phyloP scores from a whole-genome alignment of 53 echinoderm and acorn worm species.

The Zoroaster sp. region DNA sequence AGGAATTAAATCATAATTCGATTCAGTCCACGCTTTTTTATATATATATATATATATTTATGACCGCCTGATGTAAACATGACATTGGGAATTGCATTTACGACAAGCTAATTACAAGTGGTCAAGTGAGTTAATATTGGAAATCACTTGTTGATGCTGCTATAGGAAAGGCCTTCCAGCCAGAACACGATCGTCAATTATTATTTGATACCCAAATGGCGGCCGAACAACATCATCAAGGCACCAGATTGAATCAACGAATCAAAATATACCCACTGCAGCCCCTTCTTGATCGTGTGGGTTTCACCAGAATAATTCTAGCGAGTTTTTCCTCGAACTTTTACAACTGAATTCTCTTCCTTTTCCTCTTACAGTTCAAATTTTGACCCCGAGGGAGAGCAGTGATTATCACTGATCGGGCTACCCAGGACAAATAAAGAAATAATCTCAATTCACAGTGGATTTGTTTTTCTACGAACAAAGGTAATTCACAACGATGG shows the following conservation, averaged over 20 bases:
- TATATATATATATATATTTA: neutral
- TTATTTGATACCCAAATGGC: neutral
- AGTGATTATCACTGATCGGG: too few relatives aligned
- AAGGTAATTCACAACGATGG: too few relatives aligned
- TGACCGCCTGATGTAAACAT: slow-evolving; percentile 1
- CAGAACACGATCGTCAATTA: neutral
- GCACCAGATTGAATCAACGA: neutral
- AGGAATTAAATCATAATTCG: slow-evolving; percentile 23
- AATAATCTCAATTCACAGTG: too few relatives aligned
- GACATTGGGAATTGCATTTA: neutral
- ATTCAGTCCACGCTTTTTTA: neutral
- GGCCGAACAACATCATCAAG: neutral
- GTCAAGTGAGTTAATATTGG: neutral
- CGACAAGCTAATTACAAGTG: neutral
- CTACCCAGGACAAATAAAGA: too few relatives aligned
- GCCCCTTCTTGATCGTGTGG: too few relatives aligned
- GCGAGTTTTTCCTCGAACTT: too few relatives aligned
- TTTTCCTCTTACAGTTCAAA: too few relatives aligned
- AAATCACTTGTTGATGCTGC: neutral
- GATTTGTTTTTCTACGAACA: too few relatives aligned
- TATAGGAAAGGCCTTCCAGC: neutral
- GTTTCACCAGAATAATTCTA: too few relatives aligned
- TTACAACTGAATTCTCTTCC: too few relatives aligned
- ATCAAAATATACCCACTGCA: too few relatives aligned
- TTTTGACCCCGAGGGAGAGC: too few relatives aligned